phyloP scores from a whole-genome alignment of 2,888 invertebrate species.

The Heliconius sara region DNA sequence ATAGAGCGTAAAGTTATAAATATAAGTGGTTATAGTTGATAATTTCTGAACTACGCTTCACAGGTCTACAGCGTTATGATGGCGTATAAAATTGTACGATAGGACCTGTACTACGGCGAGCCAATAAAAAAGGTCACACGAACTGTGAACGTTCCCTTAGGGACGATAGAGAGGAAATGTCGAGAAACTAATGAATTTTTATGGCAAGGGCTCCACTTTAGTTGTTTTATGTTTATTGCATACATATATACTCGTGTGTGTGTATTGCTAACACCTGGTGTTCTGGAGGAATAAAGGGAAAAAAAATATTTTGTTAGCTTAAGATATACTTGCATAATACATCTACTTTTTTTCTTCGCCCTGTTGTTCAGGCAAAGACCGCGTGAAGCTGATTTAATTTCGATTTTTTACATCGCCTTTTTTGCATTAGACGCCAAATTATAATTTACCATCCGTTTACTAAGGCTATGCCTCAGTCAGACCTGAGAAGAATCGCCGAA shows the following conservation, averaged over 20 bases:
- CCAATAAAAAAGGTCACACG: slow-evolving; percentile 12
- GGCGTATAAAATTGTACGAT: not conserved
- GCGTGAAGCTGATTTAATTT: too few species aligned
- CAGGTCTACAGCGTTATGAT: not conserved
- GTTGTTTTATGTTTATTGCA: slow-evolving; percentile 24
- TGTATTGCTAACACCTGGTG: slow-evolving; percentile 13
- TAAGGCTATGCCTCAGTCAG: too few species aligned
- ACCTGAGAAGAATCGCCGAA: too few species aligned
- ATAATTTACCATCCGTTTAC: too few species aligned
- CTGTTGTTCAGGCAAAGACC: too few species aligned
- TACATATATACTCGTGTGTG: slow-evolving; percentile 4
- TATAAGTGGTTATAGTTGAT: not conserved
- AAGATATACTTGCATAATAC: not conserved
- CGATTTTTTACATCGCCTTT: too few species aligned
- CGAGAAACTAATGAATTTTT: slow-evolving; percentile 28
- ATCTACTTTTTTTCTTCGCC: too few species aligned
- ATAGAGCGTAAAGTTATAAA: too few species aligned
- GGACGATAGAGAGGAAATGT: slow-evolving; percentile 1
- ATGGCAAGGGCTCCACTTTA: slow-evolving; percentile 3
- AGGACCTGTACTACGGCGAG: not conserved
- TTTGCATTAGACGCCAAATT: too few species aligned
- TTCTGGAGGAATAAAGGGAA: not conserved
- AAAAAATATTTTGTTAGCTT: not conserved
- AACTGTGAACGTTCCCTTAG: not conserved
- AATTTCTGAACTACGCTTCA: not conserved